A percentile compares a stretch with the other conserved stretches of the same genome.
These are phyloP conservation scores for Diabrotica balteata DNA, from an alignment of 2,888 invertebrate species.

Conservation along the genomic window DNA sequence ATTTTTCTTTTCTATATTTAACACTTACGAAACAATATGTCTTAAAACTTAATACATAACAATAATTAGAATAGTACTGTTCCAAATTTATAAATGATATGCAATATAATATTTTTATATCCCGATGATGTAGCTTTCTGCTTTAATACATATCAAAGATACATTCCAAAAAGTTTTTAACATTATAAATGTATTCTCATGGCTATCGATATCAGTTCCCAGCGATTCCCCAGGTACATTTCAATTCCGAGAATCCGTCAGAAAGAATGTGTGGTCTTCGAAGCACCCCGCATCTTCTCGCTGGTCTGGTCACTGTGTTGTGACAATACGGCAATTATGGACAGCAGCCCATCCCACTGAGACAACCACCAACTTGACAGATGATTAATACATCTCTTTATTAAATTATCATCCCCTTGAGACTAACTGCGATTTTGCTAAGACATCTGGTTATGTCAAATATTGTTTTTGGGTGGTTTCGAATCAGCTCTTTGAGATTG, in stretches of 20 bases:
- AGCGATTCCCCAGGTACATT: conserved; percentile 13
- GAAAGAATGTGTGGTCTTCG: conserved; percentile 53
- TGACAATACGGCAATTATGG: conserved; percentile 60
- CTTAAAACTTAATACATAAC: too few species aligned
- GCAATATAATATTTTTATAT: too few species aligned
- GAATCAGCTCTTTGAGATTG: conserved; percentile 6
- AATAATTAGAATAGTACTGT: too few species aligned
- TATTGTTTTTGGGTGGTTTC: conserved; percentile 23
- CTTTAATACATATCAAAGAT: conserved; percentile 1
- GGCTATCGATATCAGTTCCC: conserved; percentile 16
- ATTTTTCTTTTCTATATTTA: too few species aligned
- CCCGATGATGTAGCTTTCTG: neutral
- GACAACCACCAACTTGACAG: conserved; percentile 54
- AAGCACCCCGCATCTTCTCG: conserved; percentile 40
- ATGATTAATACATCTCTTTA: conserved; percentile 59
- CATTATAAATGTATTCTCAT: conserved; percentile 16
- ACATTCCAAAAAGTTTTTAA: conserved; percentile 5
- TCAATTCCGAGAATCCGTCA: conserved; percentile 47
- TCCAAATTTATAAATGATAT: too few species aligned
- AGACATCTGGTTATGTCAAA: conserved; percentile 25
- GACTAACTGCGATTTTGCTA: conserved; percentile 10
- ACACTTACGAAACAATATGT: too few species aligned
- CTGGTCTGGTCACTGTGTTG: conserved; percentile 56
- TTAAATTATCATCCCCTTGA: conserved; percentile 59
- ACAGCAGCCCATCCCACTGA: conserved; percentile 56